Base-by-base conservation (phyloP, 1,140 invertebrate species). In the Eueides isabella region DNA sequence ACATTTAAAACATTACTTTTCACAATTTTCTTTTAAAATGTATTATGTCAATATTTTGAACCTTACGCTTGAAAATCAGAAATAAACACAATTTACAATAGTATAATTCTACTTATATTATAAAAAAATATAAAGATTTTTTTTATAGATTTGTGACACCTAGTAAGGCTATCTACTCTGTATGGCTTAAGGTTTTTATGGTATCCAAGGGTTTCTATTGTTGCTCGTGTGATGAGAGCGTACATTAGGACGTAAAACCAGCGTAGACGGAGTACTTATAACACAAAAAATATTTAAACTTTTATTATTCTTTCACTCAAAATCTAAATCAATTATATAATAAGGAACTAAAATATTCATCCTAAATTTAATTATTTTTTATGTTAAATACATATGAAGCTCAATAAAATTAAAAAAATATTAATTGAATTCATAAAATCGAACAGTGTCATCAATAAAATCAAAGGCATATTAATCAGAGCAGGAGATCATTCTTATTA, bases 391-490 rank as follows among this genome's bases (percentile, higher is more conserved):
- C 35, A 38, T 12, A 55, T 26, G 26, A n/a, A 55, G 7, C 3
- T 55, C 19, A 26, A 26, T 26, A 55, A 26, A 55, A 55, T 26
- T 26, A 55, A 23, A 55, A 55, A 55, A 19, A 48, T 38, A 44
- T 55, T 55, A 55, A 55, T 55, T 26, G 48, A 55, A 55, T 33
- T 65, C 63, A 65, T 35, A 66, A 38, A 41, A 66, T 66, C 23
- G 33, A 66, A 28, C 19, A 55, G 19, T 55, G 48, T 26, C 19
- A 23, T 26, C 12, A 68, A 68, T 61, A 68, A 68, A n/a, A 19
- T 68, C 67, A 61, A 28, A 48, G 66, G 9, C 48, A 81, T 84
- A 88, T 89, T 82, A 84, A 90, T 85, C 79, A 85, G 85, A 82
- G 71, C 81, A 86, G 84, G 82, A 80, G 74, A 79, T 77, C 80